Evolutionary conservation across 2,888 invertebrate species (phyloP).

Genomic region (Linnaemya vulpina): DNA sequence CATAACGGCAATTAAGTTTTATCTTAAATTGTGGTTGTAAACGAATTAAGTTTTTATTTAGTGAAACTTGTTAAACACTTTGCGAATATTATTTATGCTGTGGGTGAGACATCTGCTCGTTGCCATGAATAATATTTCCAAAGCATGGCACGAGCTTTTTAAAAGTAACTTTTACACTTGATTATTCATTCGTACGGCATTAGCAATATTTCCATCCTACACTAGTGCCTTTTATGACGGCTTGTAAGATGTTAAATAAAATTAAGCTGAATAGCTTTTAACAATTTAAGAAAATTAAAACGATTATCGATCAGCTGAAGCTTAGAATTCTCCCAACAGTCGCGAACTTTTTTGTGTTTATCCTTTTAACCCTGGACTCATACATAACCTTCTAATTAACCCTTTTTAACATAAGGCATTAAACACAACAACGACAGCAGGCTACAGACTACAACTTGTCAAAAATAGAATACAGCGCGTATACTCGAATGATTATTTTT

Average conservation of each 20-base stretch:
- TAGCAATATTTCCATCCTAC: neutral
- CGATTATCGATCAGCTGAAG: too few species aligned
- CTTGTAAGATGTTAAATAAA: neutral
- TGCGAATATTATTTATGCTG: constrained; percentile 33
- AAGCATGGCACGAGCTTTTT: neutral
- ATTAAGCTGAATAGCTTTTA: neutral
- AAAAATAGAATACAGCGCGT: too few species aligned
- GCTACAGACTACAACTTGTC: too few species aligned
- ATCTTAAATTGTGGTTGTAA: constrained; percentile 15
- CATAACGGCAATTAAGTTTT: neutral
- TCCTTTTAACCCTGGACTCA: too few species aligned
- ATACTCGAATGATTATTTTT: too few species aligned
- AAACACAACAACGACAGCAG: too few species aligned
- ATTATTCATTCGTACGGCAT: constrained; percentile 27
- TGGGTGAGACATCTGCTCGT: constrained; percentile 40
- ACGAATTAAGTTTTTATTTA: constrained; percentile 14
- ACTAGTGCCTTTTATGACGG: neutral
- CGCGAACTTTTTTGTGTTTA: too few species aligned
- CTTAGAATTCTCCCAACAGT: too few species aligned
- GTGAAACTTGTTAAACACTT: constrained; percentile 23
- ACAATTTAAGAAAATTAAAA: too few species aligned
- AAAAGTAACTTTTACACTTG: constrained; percentile 19
- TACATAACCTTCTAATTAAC: too few species aligned
- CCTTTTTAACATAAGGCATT: too few species aligned
- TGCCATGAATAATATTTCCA: neutral